Conservation (phyloP, 2,888 invertebrate species). For the Tetranychus truncatus region DNA sequence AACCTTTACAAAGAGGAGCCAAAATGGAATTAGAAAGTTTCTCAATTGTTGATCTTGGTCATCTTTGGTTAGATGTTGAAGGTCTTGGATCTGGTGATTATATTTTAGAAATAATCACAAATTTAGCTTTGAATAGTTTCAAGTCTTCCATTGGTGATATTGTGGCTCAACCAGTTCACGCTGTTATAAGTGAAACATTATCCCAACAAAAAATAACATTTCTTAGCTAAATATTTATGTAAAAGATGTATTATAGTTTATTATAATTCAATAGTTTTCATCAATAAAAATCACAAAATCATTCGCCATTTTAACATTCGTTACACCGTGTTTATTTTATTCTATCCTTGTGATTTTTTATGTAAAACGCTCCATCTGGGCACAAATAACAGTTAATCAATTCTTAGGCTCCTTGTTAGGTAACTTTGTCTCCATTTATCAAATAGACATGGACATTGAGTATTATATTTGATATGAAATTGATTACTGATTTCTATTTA, state of each 20-base stretch:
- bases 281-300: no score
- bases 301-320: no score
- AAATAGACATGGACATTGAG: no score
- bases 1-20: conserved; percentile 20
- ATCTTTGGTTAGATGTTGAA: conserved; percentile 35
- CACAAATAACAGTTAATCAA: no score
- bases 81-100: conserved; percentile 80
- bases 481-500: no score
- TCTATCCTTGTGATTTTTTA: no score
- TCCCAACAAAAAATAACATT: neutral
- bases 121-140: conserved; percentile 42
- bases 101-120: conserved; percentile 55
- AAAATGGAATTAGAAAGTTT: conserved; percentile 25
- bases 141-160: conserved; percentile 38
- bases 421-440: no score
- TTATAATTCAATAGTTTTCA: no score
- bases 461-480: no score
- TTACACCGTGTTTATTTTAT: no score
- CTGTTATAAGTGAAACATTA: neutral
- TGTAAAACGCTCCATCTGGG: no score
- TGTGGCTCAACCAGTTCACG: neutral
- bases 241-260: neutral
- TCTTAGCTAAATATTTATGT: neutral
- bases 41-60: conserved; percentile 27
- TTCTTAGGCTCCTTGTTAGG: no score